Percentiles rank a stretch among this genome's conserved stretches.
phyloP scores from a whole-genome alignment of 2,113 vertebrate genomes.

The Merops nubicus region DNA sequence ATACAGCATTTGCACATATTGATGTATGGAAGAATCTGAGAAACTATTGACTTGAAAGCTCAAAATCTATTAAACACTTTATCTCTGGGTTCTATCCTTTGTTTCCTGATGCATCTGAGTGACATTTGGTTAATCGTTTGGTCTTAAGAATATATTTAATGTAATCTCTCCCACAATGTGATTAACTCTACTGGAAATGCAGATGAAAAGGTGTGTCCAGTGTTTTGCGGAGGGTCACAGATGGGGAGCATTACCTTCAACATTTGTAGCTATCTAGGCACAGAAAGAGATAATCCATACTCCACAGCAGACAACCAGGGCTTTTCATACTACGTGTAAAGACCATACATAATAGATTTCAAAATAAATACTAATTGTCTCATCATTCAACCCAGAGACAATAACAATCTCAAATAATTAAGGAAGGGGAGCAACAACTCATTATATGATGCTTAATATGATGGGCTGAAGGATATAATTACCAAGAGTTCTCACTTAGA shows the following conservation, averaged over 20 bases:
- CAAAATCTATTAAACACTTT: slow-evolving; percentile 28
- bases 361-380: slow-evolving; percentile 49
- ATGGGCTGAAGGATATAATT: not conserved
- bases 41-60: slow-evolving; percentile 43
- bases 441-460: not conserved
- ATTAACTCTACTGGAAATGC: slow-evolving; percentile 64
- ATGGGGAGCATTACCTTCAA: slow-evolving; percentile 53
- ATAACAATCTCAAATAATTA: not conserved
- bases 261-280: slow-evolving; percentile 54
- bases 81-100: slow-evolving; percentile 29
- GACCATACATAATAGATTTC: slow-evolving; percentile 35
- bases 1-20: not conserved
- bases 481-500: not conserved
- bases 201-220: slow-evolving; percentile 61
- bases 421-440: not conserved
- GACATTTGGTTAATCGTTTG: slow-evolving; percentile 61
- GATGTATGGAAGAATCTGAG: slow-evolving; percentile 4
- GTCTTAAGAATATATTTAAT: slow-evolving; percentile 55
- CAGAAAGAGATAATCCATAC: slow-evolving; percentile 66
- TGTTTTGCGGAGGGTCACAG: slow-evolving; percentile 67
- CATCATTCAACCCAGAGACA: not conserved
- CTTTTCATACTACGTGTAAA: slow-evolving; percentile 26
- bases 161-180: slow-evolving; percentile 51
- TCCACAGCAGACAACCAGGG: not conserved
- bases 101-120: slow-evolving; percentile 42